A percentile compares a stretch with the other conserved stretches of the same genome.
These are phyloP conservation scores for Limenitis camilla DNA, from an alignment of 2,888 invertebrate species.

Conservation along the genomic window DNA sequence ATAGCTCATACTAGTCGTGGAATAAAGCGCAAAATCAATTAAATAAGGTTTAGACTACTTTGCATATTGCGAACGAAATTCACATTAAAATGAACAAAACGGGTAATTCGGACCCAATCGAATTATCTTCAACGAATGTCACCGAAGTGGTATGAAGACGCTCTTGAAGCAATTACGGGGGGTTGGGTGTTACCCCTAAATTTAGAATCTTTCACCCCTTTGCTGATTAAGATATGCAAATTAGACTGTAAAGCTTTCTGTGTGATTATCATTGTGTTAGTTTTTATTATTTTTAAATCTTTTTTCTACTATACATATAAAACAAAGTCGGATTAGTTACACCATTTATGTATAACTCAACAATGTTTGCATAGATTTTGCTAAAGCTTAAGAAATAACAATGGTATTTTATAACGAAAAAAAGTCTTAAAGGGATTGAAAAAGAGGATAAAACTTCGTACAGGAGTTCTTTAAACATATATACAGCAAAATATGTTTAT, in stretches of 20 bases:
- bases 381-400: no score
- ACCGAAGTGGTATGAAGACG: conserved; percentile 58
- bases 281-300: neutral
- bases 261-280: conserved; percentile 9
- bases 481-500: no score
- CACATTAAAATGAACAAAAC: conserved; percentile 34
- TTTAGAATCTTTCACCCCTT: conserved; percentile 62
- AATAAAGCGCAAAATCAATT: conserved; percentile 16
- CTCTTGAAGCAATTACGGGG: conserved; percentile 53
- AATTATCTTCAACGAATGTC: conserved; percentile 57
- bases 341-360: no score
- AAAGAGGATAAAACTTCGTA: no score
- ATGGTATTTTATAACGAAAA: no score
- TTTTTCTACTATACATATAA: no score
- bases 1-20: conserved; percentile 9
- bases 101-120: conserved; percentile 58
- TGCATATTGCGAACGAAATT: conserved; percentile 30
- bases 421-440: no score
- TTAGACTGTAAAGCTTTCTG: conserved; percentile 25
- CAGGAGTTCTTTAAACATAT: no score
- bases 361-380: no score
- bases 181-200: conserved; percentile 27
- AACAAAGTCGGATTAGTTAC: no score
- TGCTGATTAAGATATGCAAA: conserved; percentile 69
- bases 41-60: conserved; percentile 20